A percentile compares a stretch with the other conserved stretches of the same genome.
These are phyloP conservation scores for Mesocentrotus franciscanus DNA, from an alignment of 53 echinoderm and acorn worm species.

Conservation along the genomic window DNA sequence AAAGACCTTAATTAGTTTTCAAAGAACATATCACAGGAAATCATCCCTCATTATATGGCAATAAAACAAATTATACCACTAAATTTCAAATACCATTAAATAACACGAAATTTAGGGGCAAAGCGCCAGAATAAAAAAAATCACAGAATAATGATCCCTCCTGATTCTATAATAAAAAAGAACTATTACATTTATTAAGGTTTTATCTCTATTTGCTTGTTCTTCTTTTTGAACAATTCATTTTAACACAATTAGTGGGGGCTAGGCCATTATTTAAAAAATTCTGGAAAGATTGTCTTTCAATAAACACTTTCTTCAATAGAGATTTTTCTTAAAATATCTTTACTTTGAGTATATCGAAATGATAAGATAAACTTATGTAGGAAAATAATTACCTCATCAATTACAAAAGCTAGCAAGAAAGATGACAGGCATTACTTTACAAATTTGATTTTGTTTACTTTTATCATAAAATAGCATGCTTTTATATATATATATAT, in stretches of 20 bases:
- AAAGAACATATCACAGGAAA: neutral
- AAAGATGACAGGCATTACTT: neutral
- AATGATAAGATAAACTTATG: neutral
- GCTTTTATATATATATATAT: neutral
- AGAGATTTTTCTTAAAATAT: neutral
- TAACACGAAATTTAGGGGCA: neutral
- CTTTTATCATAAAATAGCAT: neutral
- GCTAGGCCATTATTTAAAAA: constrained; percentile 12
- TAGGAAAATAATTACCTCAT: neutral
- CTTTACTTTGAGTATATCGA: constrained; percentile 22
- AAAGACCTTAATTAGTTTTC: neutral
- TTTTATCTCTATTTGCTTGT: neutral
- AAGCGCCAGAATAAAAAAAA: neutral
- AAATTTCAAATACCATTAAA: neutral
- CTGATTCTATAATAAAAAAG: neutral
- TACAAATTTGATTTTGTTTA: neutral
- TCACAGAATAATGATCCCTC: neutral
- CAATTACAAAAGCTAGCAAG: neutral
- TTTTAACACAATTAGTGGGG: neutral
- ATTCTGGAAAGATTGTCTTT: neutral
- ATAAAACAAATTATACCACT: neutral
- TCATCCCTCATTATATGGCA: neutral
- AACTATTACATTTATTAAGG: neutral
- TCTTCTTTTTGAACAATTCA: neutral
- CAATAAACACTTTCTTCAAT: neutral